Evolutionary conservation across 1,140 invertebrate species (phyloP).

Genomic region (Aricia agestis): DNA sequence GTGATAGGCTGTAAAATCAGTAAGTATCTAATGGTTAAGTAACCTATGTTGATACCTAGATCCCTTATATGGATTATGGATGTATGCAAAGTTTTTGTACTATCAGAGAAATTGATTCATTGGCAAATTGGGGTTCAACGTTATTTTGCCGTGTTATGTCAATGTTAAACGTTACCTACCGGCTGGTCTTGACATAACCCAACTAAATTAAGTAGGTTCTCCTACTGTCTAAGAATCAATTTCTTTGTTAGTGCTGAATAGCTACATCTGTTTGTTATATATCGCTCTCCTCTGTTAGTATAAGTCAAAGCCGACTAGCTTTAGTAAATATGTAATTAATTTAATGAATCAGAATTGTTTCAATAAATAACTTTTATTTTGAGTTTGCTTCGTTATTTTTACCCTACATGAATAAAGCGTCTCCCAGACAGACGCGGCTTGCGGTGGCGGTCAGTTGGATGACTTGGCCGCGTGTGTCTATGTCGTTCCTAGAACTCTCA

Average conservation of each 20-base stretch:
- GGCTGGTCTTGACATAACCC: too few species aligned
- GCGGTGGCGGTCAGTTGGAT: too few species aligned
- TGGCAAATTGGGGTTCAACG: too few species aligned
- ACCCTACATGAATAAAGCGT: background rate
- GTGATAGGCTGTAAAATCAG: background rate
- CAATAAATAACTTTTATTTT: slow-evolving; percentile 75
- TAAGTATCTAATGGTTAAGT: background rate
- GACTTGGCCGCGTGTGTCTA: too few species aligned
- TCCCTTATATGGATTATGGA: slow-evolving; percentile 30
- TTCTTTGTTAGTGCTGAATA: too few species aligned
- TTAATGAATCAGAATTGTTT: slow-evolving; percentile 69
- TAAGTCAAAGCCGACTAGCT: slow-evolving; percentile 64
- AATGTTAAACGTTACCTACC: too few species aligned
- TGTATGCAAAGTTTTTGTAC: slow-evolving; percentile 43
- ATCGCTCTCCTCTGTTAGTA: slow-evolving; percentile 52
- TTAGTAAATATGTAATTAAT: slow-evolving; percentile 69
- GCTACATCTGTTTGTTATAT: too few species aligned
- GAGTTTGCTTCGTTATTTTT: slow-evolving; percentile 31
- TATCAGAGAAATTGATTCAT: slow-evolving; percentile 16
- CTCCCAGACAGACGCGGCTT: too few species aligned
- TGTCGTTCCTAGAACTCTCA: too few species aligned
- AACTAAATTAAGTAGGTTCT: too few species aligned
- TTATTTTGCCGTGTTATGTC: too few species aligned
- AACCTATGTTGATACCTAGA: slow-evolving; percentile 62
- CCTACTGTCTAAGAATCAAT: too few species aligned